Evolutionary conservation across 2,113 vertebrate species (phyloP).

Genomic region (Leiothrix lutea): DNA sequence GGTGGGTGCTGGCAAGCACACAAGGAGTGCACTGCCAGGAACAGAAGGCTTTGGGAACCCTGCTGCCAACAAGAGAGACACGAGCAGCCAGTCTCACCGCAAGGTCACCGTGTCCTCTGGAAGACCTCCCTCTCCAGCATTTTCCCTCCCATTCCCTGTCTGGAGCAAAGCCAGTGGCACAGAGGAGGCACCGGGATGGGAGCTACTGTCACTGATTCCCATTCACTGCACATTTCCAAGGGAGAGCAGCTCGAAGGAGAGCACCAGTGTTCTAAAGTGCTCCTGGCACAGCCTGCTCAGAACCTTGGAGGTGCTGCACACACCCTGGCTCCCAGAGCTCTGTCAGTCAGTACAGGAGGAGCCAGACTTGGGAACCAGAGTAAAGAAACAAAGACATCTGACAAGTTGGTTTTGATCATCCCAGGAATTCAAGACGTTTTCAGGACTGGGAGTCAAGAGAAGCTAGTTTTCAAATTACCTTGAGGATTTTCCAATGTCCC

Average conservation of each 20-base stretch:
- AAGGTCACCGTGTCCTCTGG: conserved; percentile 39
- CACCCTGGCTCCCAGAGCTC: background rate
- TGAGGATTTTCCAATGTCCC: background rate
- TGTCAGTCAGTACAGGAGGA: background rate
- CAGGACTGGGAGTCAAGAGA: background rate
- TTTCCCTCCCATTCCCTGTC: background rate
- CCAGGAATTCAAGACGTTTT: background rate
- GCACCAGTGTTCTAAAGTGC: background rate
- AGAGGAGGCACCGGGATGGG: background rate
- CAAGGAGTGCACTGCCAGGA: background rate
- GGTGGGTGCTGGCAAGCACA: conserved; percentile 7
- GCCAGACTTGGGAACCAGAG: background rate
- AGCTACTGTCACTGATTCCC: background rate
- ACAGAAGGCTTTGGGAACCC: background rate
- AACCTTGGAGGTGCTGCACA: background rate
- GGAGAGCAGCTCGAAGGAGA: background rate
- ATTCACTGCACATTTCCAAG: background rate
- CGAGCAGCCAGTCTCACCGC: background rate
- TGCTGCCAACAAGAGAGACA: conserved; percentile 17
- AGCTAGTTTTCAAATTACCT: background rate
- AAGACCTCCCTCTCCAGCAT: background rate
- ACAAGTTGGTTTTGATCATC: background rate
- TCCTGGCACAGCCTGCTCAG: background rate
- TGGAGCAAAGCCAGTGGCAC: background rate
- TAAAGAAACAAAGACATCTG: background rate